Percentiles rank a stretch among this genome's conserved stretches.
These are phyloP conservation scores for Pycnomerus fuliginosus DNA, from an alignment of 2,888 invertebrate species.

Conservation along the genomic window DNA sequence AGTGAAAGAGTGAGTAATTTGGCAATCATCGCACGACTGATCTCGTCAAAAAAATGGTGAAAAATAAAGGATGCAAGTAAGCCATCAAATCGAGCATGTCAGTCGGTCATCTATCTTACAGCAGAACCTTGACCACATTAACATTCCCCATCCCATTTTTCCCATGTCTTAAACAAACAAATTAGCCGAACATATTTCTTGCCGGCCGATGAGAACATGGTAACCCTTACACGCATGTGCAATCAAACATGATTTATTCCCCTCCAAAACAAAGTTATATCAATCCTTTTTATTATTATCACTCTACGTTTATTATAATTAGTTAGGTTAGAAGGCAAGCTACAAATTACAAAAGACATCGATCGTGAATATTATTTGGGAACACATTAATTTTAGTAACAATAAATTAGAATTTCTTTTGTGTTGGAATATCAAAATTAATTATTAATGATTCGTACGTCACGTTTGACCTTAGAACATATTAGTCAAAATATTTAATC, in stretches of 20 bases:
- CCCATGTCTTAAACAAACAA: constrained; percentile 47
- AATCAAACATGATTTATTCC: constrained; percentile 43
- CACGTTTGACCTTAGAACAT: constrained; percentile 30
- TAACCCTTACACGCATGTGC: constrained; percentile 36
- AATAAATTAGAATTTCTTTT: constrained; percentile 23
- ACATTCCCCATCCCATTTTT: constrained; percentile 42
- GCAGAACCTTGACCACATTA: constrained; percentile 37
- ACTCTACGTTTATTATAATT: too few species aligned
- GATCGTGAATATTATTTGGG: constrained; percentile 22
- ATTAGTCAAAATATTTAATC: too few species aligned
- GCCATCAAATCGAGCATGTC: constrained; percentile 38
- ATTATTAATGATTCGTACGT: constrained; percentile 36
- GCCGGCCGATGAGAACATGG: constrained; percentile 34
- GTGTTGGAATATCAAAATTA: constrained; percentile 33
- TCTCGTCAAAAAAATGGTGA: too few species aligned
- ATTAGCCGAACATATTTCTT: constrained; percentile 47
- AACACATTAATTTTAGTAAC: constrained; percentile 17
- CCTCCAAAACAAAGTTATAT: constrained; percentile 37
- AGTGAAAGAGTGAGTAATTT: too few species aligned
- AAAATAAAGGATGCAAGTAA: too few species aligned
- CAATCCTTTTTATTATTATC: too few species aligned
- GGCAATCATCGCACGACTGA: too few species aligned
- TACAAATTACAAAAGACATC: too few species aligned
- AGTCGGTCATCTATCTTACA: constrained; percentile 40
- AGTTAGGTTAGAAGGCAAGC: too few species aligned